phyloP scores from a whole-genome alignment of 2,888 invertebrate species.

The Tyria jacobaeae region DNA sequence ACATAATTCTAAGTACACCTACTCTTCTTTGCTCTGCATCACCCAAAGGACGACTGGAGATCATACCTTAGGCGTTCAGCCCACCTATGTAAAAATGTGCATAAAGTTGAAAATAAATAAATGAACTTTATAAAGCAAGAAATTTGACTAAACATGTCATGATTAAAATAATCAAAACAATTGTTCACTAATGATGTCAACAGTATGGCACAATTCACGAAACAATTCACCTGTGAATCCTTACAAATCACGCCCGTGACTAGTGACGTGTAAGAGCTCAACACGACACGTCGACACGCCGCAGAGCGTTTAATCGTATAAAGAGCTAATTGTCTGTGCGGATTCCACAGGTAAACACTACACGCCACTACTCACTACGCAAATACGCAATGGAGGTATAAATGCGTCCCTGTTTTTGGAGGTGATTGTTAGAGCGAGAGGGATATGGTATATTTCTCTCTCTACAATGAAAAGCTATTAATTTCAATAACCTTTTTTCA shows the following conservation, averaged over 20 bases:
- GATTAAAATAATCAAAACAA: not conserved
- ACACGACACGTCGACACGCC: constrained; percentile 67
- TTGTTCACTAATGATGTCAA: not conserved
- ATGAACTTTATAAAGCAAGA: no score
- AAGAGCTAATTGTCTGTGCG: constrained; percentile 85
- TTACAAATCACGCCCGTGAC: constrained; percentile 19
- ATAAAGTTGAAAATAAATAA: no score
- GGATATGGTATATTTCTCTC: not conserved
- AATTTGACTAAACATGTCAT: not conserved
- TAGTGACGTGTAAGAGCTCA: constrained; percentile 49
- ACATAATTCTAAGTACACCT: no score
- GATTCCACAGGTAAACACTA: constrained; percentile 84
- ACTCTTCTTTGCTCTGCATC: no score
- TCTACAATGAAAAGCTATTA: not conserved
- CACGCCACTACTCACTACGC: constrained; percentile 70
- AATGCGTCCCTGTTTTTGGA: constrained; percentile 26
- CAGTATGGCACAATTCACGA: constrained; percentile 4
- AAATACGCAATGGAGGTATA: constrained; percentile 53
- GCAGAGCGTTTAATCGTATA: constrained; percentile 78
- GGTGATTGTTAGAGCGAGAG: not conserved
- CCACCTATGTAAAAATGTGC: no score
- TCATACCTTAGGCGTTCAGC: no score
- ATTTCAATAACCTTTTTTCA: not conserved
- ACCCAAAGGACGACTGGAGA: no score
- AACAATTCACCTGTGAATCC: constrained; percentile 47